phyloP scores from a whole-genome alignment of 2,113 vertebrate genomes.

The Lampris incognitus region DNA sequence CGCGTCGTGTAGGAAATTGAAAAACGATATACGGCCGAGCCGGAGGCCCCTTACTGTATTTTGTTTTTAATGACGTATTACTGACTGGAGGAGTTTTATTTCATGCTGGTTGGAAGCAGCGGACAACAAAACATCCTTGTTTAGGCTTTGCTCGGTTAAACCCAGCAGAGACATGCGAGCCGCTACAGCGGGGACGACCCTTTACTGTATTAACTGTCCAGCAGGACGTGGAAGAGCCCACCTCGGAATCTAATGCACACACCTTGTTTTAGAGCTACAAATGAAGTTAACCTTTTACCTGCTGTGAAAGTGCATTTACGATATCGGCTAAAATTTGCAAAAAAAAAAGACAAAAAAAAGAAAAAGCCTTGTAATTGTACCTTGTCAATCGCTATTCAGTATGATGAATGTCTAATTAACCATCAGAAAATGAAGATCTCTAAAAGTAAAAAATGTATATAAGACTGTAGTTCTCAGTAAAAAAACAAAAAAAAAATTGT shows the following conservation, averaged over 20 bases:
- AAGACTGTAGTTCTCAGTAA: slow-evolving; percentile 65
- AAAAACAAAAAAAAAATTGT: slow-evolving; percentile 22
- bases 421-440: slow-evolving; percentile 65
- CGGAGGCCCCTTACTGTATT: slow-evolving; percentile 22
- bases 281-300: slow-evolving; percentile 62
- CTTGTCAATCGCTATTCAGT: slow-evolving; percentile 66
- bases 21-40: slow-evolving; percentile 30
- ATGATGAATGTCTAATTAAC: slow-evolving; percentile 68
- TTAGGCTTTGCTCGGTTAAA: too few species aligned
- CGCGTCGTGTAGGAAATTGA: slow-evolving; percentile 14
- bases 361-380: slow-evolving; percentile 72
- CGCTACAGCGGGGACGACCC: too few species aligned
- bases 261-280: slow-evolving; percentile 55
- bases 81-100: too few species aligned
- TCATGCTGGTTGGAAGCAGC: too few species aligned
- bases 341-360: not conserved
- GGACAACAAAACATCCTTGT: too few species aligned
- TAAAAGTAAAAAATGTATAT: slow-evolving; percentile 69
- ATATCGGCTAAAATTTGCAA: slow-evolving; percentile 54
- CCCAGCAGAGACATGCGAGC: too few species aligned
- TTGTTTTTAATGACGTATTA: too few species aligned
- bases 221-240: slow-evolving; percentile 25
- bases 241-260: slow-evolving; percentile 42
- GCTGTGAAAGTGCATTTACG: slow-evolving; percentile 74
- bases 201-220: slow-evolving; percentile 11